Conservation (phyloP, 92 coral and sea anemone genomes). For the Zoanthus solanderi region DNA sequence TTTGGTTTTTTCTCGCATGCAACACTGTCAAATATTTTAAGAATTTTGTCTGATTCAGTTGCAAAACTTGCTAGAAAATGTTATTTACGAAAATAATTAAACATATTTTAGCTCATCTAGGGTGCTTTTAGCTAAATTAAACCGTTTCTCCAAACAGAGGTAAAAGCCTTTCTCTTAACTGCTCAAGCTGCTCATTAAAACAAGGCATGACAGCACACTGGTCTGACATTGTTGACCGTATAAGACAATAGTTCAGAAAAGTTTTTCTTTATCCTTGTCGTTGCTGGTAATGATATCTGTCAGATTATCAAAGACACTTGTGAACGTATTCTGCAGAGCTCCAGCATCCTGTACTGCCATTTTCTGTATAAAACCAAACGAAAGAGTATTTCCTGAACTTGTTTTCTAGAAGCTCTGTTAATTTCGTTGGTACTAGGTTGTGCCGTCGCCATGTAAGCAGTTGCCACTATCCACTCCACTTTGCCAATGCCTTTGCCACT, state of each 20-base stretch:
- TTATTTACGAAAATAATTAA: constrained; percentile 9
- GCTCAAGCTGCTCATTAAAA: constrained; percentile 31
- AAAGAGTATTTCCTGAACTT: constrained; percentile 35
- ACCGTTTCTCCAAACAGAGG: constrained; percentile 14
- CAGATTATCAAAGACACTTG: constrained; percentile 23
- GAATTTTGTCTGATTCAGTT: constrained; percentile 27
- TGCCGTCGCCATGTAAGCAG: constrained; percentile 22
- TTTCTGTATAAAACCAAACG: constrained; percentile 22
- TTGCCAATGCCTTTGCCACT: constrained; percentile 22
- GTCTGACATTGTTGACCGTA: constrained; percentile 32
- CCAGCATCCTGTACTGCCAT: constrained; percentile 37
- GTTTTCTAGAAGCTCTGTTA: constrained; percentile 21
- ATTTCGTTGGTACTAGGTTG: constrained; percentile 19
- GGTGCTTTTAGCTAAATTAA: constrained; percentile 3
- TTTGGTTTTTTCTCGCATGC: constrained; percentile 13
- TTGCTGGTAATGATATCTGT: neutral
- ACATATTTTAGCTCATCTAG: constrained; percentile 29
- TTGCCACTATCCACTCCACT: constrained; percentile 18
- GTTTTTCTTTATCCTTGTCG: neutral
- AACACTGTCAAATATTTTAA: constrained; percentile 15
- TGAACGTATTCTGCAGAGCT: constrained; percentile 16
- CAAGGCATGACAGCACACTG: constrained; percentile 33
- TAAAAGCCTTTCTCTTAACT: constrained; percentile 4
- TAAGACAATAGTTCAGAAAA: constrained; percentile 2
- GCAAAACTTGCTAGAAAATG: constrained; percentile 29